Evolutionary conservation across 2,888 invertebrate genomes (phyloP).

Genomic region (Xestobium rufovillosum): DNA sequence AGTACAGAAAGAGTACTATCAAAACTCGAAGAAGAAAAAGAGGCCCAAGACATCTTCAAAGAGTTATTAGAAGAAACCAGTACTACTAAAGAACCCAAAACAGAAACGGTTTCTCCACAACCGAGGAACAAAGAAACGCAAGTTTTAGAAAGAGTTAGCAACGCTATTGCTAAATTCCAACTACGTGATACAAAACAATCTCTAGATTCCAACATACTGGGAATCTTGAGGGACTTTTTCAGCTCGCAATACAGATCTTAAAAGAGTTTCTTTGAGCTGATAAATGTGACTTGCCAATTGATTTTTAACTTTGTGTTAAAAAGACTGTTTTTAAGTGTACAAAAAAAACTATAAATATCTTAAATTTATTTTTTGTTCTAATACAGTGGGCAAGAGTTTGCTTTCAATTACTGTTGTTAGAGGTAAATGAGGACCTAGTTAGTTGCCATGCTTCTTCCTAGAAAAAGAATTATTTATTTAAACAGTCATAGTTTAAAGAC

Average conservation of each 20-base stretch:
- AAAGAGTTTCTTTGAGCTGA: constrained; percentile 4
- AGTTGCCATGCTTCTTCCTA: no score
- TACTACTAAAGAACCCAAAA: constrained; percentile 23
- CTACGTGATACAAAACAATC: constrained; percentile 33
- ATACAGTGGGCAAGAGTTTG: no score
- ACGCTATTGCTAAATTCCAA: constrained; percentile 36
- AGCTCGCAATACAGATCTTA: constrained; percentile 31
- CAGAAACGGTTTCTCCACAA: constrained; percentile 11
- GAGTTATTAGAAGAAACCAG: constrained; percentile 35
- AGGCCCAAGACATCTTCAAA: constrained; percentile 35
- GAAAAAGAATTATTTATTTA: no score
- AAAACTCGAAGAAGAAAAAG: constrained; percentile 29
- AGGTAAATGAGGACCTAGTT: no score
- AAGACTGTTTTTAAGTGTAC: background rate
- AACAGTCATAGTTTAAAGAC: no score
- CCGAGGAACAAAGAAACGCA: constrained; percentile 28
- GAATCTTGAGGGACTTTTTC: constrained; percentile 37
- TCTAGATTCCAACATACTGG: constrained; percentile 35
- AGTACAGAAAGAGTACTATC: constrained; percentile 21
- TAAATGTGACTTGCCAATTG: constrained; percentile 1
- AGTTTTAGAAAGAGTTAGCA: constrained; percentile 32
- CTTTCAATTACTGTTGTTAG: no score
- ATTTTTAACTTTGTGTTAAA: no score
- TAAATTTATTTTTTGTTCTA: no score
- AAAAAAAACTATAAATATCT: no score